Conservation (phyloP, 2,888 invertebrate genomes). For the Caenorhabditis wallacei region DNA sequence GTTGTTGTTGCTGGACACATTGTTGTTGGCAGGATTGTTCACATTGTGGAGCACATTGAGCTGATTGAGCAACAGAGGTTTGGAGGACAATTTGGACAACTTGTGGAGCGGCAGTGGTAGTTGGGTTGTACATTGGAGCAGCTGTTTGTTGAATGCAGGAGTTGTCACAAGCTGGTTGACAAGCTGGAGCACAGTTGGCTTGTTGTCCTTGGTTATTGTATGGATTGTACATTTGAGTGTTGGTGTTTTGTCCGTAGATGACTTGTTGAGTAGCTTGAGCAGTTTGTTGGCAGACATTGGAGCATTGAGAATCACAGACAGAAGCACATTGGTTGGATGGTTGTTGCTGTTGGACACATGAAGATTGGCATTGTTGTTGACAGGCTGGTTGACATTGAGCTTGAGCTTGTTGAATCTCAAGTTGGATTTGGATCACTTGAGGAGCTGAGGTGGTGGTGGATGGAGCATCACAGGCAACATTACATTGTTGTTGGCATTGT, state of each 20-base stretch:
- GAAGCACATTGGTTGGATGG: constrained; percentile 47
- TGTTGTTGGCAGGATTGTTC: constrained; percentile 64
- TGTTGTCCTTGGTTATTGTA: constrained; percentile 55
- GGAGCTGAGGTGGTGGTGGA: constrained; percentile 46
- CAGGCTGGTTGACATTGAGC: constrained; percentile 57
- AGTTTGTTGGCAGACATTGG: constrained; percentile 54
- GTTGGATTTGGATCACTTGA: constrained; percentile 60
- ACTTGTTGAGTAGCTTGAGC: constrained; percentile 53
- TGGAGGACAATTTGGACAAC: constrained; percentile 64
- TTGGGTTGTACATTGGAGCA: constrained; percentile 53
- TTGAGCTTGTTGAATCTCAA: constrained; percentile 57
- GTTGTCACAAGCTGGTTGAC: constrained; percentile 59
- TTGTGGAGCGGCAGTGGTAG: constrained; percentile 41
- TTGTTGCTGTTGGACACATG: constrained; percentile 48
- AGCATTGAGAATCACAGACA: constrained; percentile 52
- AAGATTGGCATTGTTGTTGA: constrained; percentile 60
- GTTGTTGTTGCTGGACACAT: constrained; percentile 65
- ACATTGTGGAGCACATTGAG: constrained; percentile 62
- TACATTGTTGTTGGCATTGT: constrained; percentile 59
- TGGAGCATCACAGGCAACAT: constrained; percentile 47
- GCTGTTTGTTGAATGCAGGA: constrained; percentile 44
- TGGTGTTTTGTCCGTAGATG: constrained; percentile 31
- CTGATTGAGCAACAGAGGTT: constrained; percentile 58
- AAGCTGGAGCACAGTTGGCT: constrained; percentile 55
- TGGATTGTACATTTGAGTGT: constrained; percentile 53